These are phyloP conservation scores for Numenius phaeopus DNA, from an alignment of 2,797 vertebrate species.

Conservation along the genomic window DNA sequence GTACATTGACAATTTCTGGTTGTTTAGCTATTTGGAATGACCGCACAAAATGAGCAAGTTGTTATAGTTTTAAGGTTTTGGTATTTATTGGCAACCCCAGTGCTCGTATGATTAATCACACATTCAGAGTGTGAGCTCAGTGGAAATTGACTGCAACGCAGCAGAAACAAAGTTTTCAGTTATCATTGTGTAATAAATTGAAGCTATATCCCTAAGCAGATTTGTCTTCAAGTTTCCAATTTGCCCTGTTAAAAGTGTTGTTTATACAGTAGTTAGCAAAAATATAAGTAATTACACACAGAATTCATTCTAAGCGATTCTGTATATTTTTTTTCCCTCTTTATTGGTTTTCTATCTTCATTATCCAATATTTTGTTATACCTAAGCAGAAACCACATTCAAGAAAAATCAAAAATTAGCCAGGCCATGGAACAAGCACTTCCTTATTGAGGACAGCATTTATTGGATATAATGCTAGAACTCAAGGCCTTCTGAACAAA, in stretches of 20 bases:
- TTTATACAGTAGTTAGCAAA: conserved; percentile 84
- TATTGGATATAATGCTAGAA: neutral
- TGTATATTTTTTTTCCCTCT: neutral
- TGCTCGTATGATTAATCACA: conserved; percentile 88
- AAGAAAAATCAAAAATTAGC: conserved; percentile 1
- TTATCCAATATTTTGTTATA: conserved; percentile 70
- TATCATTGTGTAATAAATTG: conserved; percentile 81
- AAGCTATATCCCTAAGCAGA: conserved; percentile 80
- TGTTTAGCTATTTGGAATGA: conserved; percentile 86
- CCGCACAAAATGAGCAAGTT: conserved; percentile 85
- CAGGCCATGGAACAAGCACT: neutral
- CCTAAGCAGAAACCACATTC: conserved; percentile 69
- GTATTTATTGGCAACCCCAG: conserved; percentile 86
- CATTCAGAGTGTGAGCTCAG: conserved; percentile 80
- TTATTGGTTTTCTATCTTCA: conserved; percentile 77
- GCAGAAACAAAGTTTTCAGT: conserved; percentile 82
- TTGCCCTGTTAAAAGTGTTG: conserved; percentile 81
- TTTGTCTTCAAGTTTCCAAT: conserved; percentile 81
- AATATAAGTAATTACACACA: conserved; percentile 78
- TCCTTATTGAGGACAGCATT: neutral
- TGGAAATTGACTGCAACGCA: conserved; percentile 83
- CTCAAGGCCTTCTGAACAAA: neutral
- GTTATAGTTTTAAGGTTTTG: conserved; percentile 84
- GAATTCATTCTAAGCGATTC: conserved; percentile 74
- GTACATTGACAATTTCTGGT: conserved; percentile 87